Evolutionary conservation across 2,797 vertebrate genomes (phyloP).

Genomic region (Hypotaenidia philippensis): DNA sequence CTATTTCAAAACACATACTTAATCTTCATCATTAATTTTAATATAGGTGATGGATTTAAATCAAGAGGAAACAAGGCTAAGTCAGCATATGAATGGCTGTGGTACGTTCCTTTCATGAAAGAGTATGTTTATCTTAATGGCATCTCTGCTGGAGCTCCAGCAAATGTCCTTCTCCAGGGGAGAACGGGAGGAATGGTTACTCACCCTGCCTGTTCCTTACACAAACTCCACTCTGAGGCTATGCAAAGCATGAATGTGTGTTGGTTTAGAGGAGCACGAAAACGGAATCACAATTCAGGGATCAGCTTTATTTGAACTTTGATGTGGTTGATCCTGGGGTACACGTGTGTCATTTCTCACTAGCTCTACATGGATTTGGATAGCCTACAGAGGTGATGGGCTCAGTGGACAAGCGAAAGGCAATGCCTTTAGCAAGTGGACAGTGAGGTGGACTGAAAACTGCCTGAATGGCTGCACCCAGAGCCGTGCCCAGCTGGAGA

Average conservation of each 20-base stretch:
- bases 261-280: not conserved
- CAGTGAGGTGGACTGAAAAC: not conserved
- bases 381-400: not conserved
- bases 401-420: rapidly evolving
- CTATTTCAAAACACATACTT: not conserved
- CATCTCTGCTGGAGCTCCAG: not conserved
- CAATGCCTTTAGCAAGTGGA: not conserved
- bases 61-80: conserved; percentile 5
- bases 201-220: not conserved
- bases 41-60: not conserved
- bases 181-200: not conserved
- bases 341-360: not conserved
- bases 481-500: not conserved
- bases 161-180: not conserved
- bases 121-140: not conserved
- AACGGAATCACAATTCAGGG: not conserved
- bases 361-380: not conserved
- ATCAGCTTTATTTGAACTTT: not conserved
- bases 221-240: not conserved
- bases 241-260: not conserved
- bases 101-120: not conserved
- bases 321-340: not conserved
- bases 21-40: not conserved
- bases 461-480: not conserved
- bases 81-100: not conserved